Percentiles rank a stretch among this genome's conserved stretches.
phyloP scores from a whole-genome alignment of 2,888 invertebrate genomes.

The Erebia epiphron region DNA sequence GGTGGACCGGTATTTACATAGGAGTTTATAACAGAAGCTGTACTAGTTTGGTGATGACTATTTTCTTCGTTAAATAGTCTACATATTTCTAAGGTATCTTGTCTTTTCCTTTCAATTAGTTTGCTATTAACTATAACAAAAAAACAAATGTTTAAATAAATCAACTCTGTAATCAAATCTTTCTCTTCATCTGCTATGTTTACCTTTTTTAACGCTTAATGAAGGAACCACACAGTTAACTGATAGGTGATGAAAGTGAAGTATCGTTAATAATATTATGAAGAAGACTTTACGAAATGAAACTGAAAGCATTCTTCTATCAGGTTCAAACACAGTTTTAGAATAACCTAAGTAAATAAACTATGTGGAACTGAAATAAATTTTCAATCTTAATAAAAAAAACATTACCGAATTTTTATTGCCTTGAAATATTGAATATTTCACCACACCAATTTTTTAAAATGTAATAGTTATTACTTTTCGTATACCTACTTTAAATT shows the following conservation, averaged over 20 bases:
- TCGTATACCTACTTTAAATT: too few species aligned
- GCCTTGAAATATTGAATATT: neutral
- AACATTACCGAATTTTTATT: neutral
- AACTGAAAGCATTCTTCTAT: conserved; percentile 12
- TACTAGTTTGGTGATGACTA: conserved; percentile 37
- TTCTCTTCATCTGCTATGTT: neutral
- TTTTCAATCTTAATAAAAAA: neutral
- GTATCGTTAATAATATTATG: conserved; percentile 39
- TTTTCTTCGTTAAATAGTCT: conserved; percentile 62
- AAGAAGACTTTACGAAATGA: conserved; percentile 31
- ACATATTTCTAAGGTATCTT: conserved; percentile 72
- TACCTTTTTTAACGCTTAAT: conserved; percentile 53
- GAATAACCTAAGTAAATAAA: neutral
- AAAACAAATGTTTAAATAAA: neutral
- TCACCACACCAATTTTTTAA: neutral
- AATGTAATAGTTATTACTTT: neutral
- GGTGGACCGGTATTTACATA: conserved; percentile 2
- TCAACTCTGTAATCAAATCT: neutral
- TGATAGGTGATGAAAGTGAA: conserved; percentile 45
- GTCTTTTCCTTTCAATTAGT: conserved; percentile 63
- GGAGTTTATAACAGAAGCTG: neutral
- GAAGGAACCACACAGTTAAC: conserved; percentile 55
- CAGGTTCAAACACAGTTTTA: neutral
- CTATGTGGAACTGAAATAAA: neutral
- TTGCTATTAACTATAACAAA: conserved; percentile 58